A percentile compares a stretch with the other conserved stretches of the same genome.
Evolutionary conservation across 2,888 invertebrate genomes (phyloP).

Genomic region (Lasioglossum pauxillum): DNA sequence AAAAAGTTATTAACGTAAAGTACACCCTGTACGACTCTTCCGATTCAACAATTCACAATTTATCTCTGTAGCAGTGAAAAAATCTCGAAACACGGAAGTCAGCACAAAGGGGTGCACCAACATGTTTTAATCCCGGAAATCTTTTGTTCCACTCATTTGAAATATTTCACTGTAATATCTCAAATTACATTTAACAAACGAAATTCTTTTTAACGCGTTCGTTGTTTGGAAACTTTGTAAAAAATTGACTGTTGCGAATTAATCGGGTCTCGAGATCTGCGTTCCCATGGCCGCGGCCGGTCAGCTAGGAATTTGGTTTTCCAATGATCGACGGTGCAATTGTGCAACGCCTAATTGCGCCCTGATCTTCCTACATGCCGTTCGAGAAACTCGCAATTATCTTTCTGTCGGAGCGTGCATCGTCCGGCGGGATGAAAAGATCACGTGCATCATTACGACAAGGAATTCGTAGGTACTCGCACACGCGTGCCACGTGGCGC

Average conservation of each 20-base stretch:
- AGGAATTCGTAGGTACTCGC: constrained; percentile 25
- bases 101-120: too few species aligned
- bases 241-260: not conserved
- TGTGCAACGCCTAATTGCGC: constrained; percentile 72
- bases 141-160: too few species aligned
- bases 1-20: too few species aligned
- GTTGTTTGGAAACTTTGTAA: too few species aligned
- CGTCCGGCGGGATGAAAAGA: constrained; percentile 56
- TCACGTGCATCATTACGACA: constrained; percentile 70
- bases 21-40: not conserved
- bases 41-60: not conserved
- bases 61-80: too few species aligned
- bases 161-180: too few species aligned
- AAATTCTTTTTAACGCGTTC: too few species aligned
- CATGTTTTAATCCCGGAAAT: too few species aligned
- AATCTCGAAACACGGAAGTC: too few species aligned
- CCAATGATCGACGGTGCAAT: constrained; percentile 70
- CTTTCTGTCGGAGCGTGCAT: constrained; percentile 42
- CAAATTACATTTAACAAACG: too few species aligned
- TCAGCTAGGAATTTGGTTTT: constrained; percentile 53
- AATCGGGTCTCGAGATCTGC: constrained; percentile 12
- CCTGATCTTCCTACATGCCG: constrained; percentile 28
- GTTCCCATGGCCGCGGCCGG: constrained; percentile 6
- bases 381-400: constrained; percentile 67
- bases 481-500: constrained; percentile 20